These are phyloP conservation scores for Gymnopithys bicolor DNA, from an alignment of 2,797 vertebrate genomes.

Conservation along the genomic window DNA sequence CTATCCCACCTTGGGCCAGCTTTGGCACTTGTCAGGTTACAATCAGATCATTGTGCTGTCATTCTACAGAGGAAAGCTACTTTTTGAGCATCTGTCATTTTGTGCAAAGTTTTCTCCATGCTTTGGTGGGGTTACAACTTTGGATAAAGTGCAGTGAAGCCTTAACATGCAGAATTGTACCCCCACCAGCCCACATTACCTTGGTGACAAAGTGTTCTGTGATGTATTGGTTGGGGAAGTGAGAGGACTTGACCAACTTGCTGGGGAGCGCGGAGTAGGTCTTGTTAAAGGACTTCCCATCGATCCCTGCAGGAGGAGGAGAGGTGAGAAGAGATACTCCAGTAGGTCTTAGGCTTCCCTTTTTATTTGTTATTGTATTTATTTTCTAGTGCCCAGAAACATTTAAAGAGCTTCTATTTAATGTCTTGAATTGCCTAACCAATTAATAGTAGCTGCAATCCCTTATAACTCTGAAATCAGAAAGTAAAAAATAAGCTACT, in stretches of 20 bases:
- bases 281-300: slow-evolving; percentile 91
- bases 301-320: slow-evolving; percentile 77
- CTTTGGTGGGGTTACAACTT: not conserved
- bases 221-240: slow-evolving; percentile 95
- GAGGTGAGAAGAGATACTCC: not conserved
- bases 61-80: not conserved
- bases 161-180: not conserved
- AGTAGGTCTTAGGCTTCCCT: not conserved
- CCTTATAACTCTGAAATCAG: not conserved
- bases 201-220: slow-evolving; percentile 93
- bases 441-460: not conserved
- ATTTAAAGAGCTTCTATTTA: not conserved
- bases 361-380: not conserved
- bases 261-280: slow-evolving; percentile 91
- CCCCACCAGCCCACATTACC: slow-evolving; percentile 75
- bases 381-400: not conserved
- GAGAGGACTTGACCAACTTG: slow-evolving; percentile 94
- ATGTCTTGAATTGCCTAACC: not conserved
- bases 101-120: not conserved
- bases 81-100: not conserved
- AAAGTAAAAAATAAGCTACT: not conserved
- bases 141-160: not conserved
- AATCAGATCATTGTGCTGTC: not conserved
- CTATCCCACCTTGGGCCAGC: not conserved
- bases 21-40: not conserved